Evolutionary conservation across 2,888 invertebrate genomes (phyloP).

Genomic region (Crepidodera aurea): DNA sequence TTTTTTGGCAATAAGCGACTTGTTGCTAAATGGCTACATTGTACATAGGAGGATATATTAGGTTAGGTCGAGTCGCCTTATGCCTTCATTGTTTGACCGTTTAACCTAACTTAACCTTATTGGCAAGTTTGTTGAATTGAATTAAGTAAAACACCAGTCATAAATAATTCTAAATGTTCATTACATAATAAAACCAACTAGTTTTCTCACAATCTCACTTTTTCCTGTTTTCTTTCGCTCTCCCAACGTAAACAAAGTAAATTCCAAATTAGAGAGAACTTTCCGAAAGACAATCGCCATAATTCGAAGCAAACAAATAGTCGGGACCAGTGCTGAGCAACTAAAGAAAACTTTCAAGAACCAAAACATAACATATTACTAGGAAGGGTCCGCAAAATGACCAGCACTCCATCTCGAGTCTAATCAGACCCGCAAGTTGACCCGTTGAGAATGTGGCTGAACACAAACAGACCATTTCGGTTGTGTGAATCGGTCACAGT

Average conservation of each 20-base stretch:
- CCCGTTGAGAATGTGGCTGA: conserved; percentile 42
- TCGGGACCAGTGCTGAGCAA: conserved; percentile 10
- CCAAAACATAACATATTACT: conserved; percentile 52
- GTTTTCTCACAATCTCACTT: background rate
- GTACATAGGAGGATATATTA: too few relatives aligned
- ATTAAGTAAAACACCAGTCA: too few relatives aligned
- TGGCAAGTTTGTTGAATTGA: too few relatives aligned
- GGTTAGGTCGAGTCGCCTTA: too few relatives aligned
- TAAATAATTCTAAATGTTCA: too few relatives aligned
- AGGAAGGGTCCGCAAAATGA: conserved; percentile 55
- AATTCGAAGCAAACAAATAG: conserved; percentile 21
- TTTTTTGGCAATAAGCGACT: too few relatives aligned
- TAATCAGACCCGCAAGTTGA: conserved; percentile 37
- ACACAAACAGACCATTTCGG: conserved; percentile 39
- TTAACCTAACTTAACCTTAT: too few relatives aligned
- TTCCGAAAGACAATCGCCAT: conserved; percentile 9
- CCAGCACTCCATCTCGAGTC: conserved; percentile 55
- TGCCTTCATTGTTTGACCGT: too few relatives aligned
- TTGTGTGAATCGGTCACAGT: conserved; percentile 48
- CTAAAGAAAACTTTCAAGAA: conserved; percentile 34
- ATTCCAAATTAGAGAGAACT: background rate
- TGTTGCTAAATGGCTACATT: too few relatives aligned
- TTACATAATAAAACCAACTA: too few relatives aligned
- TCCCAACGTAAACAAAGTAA: background rate
- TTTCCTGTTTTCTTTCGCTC: background rate